Base-by-base conservation (phyloP, 1,140 invertebrate species). In the Papilio polytes region DNA sequence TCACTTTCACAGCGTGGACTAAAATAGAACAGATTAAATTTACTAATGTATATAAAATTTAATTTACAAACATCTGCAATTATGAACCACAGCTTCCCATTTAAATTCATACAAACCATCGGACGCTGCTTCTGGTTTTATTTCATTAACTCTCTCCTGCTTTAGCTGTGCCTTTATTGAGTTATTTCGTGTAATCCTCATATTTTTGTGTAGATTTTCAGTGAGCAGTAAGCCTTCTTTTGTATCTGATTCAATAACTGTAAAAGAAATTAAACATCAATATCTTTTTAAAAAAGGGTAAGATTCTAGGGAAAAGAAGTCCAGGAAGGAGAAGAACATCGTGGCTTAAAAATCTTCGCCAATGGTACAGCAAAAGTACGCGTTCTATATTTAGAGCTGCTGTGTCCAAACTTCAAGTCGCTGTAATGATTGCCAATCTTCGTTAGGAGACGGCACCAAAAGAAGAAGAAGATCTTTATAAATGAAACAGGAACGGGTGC, bases 101-200 rank as follows among this genome's bases (percentile, higher is more conserved):
- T 18, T 18, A 3, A 20, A n/a, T 18, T 70, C 12, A 31, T 31
- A 70, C 63, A 70, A 70, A 70, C 63, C 63, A 70, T 70, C 36
- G 15, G 15, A 63, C 20, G 4, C 10, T 26, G 10, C 0, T 22
- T 31, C 22, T 6, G 26, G 36, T 31, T 66, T 66, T 18, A 31
- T 70, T 6, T 70, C 26, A 26, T 70, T 12, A 15, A 3, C 26
- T 22, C 13, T 31, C 13, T 63, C 59, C 1, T 13, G 12, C 20
- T 26, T 63, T 7, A 3, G 22, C 12, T 31, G 10, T 31, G 12
- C 12, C 63, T 70, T 70, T 0, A 70, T 2, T 31, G 2, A 70
- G 59, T 63, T 63, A 36, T 63, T 63, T 20, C 63, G 63, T 7
- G 63, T 70, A 7, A 70, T 70, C 63, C 63, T 70, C 13, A 31